These are phyloP conservation scores for Mormyrus lacerda DNA, from an alignment of 2,113 vertebrate genomes.

Conservation along the genomic window DNA sequence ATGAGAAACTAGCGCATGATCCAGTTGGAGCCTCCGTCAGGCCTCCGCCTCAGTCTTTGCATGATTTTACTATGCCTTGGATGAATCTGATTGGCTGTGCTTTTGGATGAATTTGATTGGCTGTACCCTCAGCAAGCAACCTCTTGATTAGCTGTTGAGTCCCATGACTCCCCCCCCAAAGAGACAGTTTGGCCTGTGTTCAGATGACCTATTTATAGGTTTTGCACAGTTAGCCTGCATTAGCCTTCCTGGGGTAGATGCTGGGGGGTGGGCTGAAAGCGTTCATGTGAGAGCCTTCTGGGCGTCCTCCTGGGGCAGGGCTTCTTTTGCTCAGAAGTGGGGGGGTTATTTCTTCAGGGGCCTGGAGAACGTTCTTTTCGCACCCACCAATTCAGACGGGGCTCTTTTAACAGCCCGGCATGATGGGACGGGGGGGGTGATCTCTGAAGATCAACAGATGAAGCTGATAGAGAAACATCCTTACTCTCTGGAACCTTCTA, in stretches of 20 bases:
- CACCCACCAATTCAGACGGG: neutral
- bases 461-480: neutral
- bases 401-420: neutral
- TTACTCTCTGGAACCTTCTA: neutral
- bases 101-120: neutral
- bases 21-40: neutral
- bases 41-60: neutral
- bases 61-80: neutral
- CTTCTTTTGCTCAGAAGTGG: too few relatives aligned
- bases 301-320: neutral
- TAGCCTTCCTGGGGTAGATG: neutral
- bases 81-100: neutral
- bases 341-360: neutral
- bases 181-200: neutral
- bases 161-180: neutral
- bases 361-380: neutral
- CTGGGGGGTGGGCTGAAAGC: neutral
- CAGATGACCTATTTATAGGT: neutral
- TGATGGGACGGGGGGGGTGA: neutral
- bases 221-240: neutral
- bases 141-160: neutral
- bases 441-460: neutral
- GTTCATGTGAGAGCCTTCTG: neutral
- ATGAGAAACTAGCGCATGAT: neutral
- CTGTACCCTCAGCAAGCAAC: neutral